Evolutionary conservation across 2,888 invertebrate genomes (phyloP), one percentile per base, ranked within the genome.

Genomic region (Bellardia pandia): DNA sequence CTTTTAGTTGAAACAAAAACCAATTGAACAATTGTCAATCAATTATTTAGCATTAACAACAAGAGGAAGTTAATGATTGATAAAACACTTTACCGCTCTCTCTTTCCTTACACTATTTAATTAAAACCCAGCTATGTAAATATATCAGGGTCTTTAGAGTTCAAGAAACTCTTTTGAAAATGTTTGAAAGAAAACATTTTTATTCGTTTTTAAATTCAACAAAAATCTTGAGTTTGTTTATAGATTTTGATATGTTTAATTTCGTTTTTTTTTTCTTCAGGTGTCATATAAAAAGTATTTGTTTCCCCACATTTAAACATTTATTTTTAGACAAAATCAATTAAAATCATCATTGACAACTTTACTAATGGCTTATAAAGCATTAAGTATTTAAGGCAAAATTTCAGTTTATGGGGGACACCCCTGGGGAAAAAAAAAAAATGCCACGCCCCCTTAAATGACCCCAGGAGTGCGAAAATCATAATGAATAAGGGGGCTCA

Each of bases 331-430:
- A 30, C 62, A 42, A 56, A 66, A 81, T 58, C 74, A 51, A 81
- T 81, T 74, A 66, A 74, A 80, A 56, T 81, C 66, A 74, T 81
- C 66, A 74, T 81, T 81, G 80, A 81, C 80, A 81, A 81, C 80
- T 81, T 74, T 66, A 81, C 74, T 66, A 74, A 81, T 81, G 80
- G 72, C 66, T 16, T 71, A 33, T n/a, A 7, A 42, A 66, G 45
- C 16, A 56, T 74, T 51, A 58, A 80, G 30, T 72, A 56, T 56
- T 56, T 40, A 42, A 56, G n/a, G n/a, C n/a, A n/a, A n/a, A n/a
- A n/a, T n/a, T n/a, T n/a, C n/a, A n/a, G n/a, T n/a, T n/a, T n/a
- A n/a, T n/a, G n/a, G n/a, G n/a, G n/a, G n/a, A n/a, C n/a, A n/a
- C n/a, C n/a, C n/a, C n/a, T n/a, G n/a, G n/a, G n/a, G n/a, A n/a